Evolutionary conservation across 2,113 vertebrate species (phyloP).

Genomic region (Bombycilla garrulus): DNA sequence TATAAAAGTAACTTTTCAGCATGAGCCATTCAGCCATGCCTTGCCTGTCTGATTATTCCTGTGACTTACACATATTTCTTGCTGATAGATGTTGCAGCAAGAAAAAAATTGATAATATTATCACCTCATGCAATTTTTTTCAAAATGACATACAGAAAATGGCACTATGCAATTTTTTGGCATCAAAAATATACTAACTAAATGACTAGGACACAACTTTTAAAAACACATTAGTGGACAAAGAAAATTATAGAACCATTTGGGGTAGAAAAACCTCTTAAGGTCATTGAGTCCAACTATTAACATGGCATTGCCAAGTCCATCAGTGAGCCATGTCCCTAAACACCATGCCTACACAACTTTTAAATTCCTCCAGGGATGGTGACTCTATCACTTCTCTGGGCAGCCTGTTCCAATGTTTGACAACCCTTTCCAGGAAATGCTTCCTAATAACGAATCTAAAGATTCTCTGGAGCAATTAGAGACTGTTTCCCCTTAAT

Average conservation of each 20-base stretch:
- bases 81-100: background rate
- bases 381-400: background rate
- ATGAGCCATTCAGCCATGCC: background rate
- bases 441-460: background rate
- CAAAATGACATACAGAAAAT: background rate
- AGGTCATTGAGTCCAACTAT: background rate
- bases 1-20: background rate
- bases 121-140: background rate
- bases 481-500: background rate
- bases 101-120: background rate
- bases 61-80: background rate
- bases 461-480: background rate
- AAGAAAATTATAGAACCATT: background rate
- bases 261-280: background rate
- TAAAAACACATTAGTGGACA: background rate
- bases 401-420: background rate
- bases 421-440: background rate
- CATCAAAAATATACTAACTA: background rate
- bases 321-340: background rate
- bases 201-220: background rate
- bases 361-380: background rate
- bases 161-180: background rate
- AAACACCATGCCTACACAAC: background rate
- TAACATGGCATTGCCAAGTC: background rate
- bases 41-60: background rate